Conservation (phyloP, 1,140 invertebrate species). For the Trissolcus basalis region DNA sequence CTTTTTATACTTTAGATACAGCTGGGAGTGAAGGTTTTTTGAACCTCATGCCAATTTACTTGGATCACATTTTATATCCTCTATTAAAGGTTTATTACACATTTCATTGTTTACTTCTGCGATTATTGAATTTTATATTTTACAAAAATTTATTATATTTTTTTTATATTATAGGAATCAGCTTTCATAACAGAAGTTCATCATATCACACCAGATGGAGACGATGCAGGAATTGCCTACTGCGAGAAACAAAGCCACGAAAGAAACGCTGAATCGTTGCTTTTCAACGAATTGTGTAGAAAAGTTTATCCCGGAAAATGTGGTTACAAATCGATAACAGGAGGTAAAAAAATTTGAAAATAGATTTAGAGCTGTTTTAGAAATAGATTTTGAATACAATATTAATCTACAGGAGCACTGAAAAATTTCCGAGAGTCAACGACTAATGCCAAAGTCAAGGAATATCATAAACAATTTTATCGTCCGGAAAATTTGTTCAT, state of each 20-base stretch:
- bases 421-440: conserved; percentile 89
- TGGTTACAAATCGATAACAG: conserved; percentile 90
- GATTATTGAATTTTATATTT: not conserved
- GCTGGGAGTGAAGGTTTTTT: conserved; percentile 92
- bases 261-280: conserved; percentile 85
- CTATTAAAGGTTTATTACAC: conserved; percentile 83
- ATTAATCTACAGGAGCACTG: conserved; percentile 73
- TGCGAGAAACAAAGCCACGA: conserved; percentile 94
- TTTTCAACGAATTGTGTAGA: conserved; percentile 79
- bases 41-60: conserved; percentile 90
- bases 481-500: conserved; percentile 92
- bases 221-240: conserved; percentile 94
- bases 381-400: not conserved
- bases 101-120: not conserved
- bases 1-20: conserved; percentile 91
- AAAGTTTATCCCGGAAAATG: conserved; percentile 87
- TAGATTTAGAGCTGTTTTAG: not conserved
- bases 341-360: conserved; percentile 77
- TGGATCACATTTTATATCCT: conserved; percentile 93
- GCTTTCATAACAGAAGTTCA: conserved; percentile 93
- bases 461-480: conserved; percentile 92
- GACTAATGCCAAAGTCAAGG: conserved; percentile 86
- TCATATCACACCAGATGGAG: conserved; percentile 90
- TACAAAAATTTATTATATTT: not conserved
- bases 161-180: conserved; percentile 78